Evolutionary conservation across 2,797 vertebrate genomes (phyloP), one percentile per base, ranked within the genome.

Genomic region (Myotis pilosus): DNA sequence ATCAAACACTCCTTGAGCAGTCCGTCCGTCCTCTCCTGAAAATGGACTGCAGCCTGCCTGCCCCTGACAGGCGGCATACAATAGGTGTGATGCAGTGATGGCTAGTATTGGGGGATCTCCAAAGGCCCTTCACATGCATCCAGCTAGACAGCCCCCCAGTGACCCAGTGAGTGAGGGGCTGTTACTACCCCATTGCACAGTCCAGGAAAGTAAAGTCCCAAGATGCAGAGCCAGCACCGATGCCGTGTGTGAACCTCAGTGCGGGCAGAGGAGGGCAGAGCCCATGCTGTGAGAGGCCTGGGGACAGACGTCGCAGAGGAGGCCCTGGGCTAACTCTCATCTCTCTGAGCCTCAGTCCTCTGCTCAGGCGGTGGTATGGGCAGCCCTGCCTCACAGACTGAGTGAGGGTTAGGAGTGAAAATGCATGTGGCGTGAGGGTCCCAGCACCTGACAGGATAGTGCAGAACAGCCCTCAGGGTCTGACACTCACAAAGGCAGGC

Each of bases 31-130:
- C 17, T 68, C 41, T 33, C 62, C 62, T 22, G 74, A 20, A 91
- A 69, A 51, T 5, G n/a, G 4, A 41, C 28, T 68, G 22, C 30
- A 3, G 22, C 92, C 69, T 74, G 22, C 22, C 57, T 51, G 47
- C 62, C 10, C 6, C 41, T 33, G 49, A 38, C 41, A 22, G 30
- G 41, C 3, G 17, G 9, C 6, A 13, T 2, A 5, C 2, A 19
- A 16, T 2, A 68, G 28, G 28, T 16, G 1, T 5, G 15, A 81
- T 7, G 11, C 5, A 0, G 15, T 0, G 12, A 33, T 5, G 13
- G 25, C 69, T 4, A 1, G 13, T 3, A 2, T 8, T 0, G 8
- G 38, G 28, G 25, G 3, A 12, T 16, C 13, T 47, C 3, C 17
- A 2, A 3, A 3, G 8, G 38, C 8, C 57, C 6, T 19, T 82